Base-by-base conservation (phyloP, 2,113 vertebrate genomes). In the Pavo muticus region DNA sequence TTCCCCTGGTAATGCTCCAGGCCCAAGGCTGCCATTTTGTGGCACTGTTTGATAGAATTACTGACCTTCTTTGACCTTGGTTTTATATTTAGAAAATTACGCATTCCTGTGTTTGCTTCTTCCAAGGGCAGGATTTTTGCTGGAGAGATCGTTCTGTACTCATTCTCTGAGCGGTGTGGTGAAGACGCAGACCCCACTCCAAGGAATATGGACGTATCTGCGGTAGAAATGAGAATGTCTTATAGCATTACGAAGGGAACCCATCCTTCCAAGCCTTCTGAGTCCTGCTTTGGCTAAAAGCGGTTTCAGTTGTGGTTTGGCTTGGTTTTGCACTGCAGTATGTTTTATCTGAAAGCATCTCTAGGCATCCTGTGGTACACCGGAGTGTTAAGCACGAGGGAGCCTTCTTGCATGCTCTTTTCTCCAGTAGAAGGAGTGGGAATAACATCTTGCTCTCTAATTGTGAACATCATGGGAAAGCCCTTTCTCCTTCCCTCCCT, bases 21-120 rank as follows among this genome's bases (percentile, higher is more conserved):
- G 91, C 91, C 93, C 40, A 57, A 18, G 90, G 85, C 91, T 91
- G 76, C 92, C 56, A 4, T 61, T 77, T 65, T 90, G 88, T 91
- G 80, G 81, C 90, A 76, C 90, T 88, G 93, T 72, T 95, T 79
- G 85, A 67, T 91, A 45, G 74, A 95, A 81, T 64, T 78, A 10
- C 90, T 84, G 88, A 81, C 76, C 54, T 73, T n/a, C 76, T 84
- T 37, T 88, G 86, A 94, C 91, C 91, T 96, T 91, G 76, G 81
- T 64, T 93, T 97, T 96, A 86, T 96, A 93, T 94, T 93, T 95
- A 88, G 95, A 90, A 90, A 84, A 94, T 76, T 75, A 57, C 40
- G 11, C 73, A 69, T 95, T 94, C 90, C 76, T 88, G 16, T n/a
- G 40, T 73, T 95, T 95, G 94, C 32, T 0, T 94, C 76, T 93